Evolutionary conservation across 2,888 invertebrate genomes (phyloP).

Genomic region (Drepanosiphum platanoidis): DNA sequence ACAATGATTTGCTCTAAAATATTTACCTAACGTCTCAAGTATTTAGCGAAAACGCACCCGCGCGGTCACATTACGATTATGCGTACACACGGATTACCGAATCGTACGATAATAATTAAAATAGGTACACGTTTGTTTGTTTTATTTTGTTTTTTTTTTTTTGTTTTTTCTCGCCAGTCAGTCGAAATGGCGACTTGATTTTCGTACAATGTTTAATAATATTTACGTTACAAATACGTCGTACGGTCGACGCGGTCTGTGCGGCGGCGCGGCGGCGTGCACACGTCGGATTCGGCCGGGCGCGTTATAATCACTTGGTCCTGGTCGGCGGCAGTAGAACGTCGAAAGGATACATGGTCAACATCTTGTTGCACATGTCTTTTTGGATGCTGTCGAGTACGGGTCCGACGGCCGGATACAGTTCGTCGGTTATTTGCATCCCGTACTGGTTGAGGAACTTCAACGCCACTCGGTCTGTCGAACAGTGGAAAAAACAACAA

Average conservation of each 20-base stretch:
- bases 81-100: neutral
- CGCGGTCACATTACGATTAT: no score
- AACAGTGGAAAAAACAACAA: neutral
- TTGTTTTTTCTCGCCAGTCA: no score
- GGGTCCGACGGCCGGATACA: slow-evolving; percentile 49
- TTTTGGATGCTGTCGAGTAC: slow-evolving; percentile 44
- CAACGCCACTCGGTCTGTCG: slow-evolving; percentile 46
- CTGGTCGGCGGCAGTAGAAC: slow-evolving; percentile 46
- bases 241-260: neutral
- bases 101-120: neutral
- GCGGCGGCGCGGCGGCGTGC: neutral
- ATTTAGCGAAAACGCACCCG: neutral
- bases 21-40: neutral
- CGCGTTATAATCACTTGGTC: neutral
- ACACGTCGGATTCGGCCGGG: neutral
- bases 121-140: neutral
- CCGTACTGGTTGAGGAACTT: slow-evolving; percentile 44
- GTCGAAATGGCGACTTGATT: neutral
- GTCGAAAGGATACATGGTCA: slow-evolving; percentile 37
- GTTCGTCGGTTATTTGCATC: slow-evolving; percentile 26
- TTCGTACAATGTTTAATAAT: neutral
- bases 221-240: neutral
- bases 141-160: neutral
- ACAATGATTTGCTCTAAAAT: neutral
- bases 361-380: slow-evolving; percentile 48